phyloP scores from a whole-genome alignment of 2,797 vertebrate genomes.

The Propithecus deckenii region DNA sequence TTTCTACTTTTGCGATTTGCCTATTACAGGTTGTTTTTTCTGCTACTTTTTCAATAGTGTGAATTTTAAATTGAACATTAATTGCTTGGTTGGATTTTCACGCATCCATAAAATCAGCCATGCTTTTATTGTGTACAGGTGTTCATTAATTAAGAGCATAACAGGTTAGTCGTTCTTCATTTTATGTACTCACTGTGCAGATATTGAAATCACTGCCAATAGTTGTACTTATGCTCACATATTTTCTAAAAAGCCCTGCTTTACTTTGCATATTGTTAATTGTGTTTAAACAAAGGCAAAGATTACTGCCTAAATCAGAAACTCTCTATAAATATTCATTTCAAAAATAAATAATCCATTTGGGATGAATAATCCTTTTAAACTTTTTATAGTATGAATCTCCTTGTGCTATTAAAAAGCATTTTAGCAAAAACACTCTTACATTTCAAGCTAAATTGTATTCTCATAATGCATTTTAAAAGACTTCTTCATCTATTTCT shows the following conservation, averaged over 20 bases:
- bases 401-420: conserved; percentile 29
- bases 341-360: conserved; percentile 41
- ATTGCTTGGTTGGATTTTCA: conserved; percentile 35
- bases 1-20: conserved; percentile 34
- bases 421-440: conserved; percentile 51
- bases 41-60: conserved; percentile 35
- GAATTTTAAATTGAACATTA: conserved; percentile 54
- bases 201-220: conserved; percentile 54
- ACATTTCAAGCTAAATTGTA: conserved; percentile 32
- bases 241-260: conserved; percentile 57
- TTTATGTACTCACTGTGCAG: conserved; percentile 12
- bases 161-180: conserved; percentile 7
- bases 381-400: conserved; percentile 22
- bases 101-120: conserved; percentile 47
- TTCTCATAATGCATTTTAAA: conserved; percentile 48
- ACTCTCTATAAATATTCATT: conserved; percentile 59
- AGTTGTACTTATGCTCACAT: neutral
- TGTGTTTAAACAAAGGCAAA: conserved; percentile 59
- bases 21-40: neutral
- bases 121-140: conserved; percentile 57
- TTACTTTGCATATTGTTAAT: conserved; percentile 62
- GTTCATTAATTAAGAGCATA: conserved; percentile 60
- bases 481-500: neutral
- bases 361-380: conserved; percentile 38
- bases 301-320: conserved; percentile 22